Evolutionary conservation across 1,140 invertebrate species (phyloP).

Genomic region (Drosophila ohnishii): DNA sequence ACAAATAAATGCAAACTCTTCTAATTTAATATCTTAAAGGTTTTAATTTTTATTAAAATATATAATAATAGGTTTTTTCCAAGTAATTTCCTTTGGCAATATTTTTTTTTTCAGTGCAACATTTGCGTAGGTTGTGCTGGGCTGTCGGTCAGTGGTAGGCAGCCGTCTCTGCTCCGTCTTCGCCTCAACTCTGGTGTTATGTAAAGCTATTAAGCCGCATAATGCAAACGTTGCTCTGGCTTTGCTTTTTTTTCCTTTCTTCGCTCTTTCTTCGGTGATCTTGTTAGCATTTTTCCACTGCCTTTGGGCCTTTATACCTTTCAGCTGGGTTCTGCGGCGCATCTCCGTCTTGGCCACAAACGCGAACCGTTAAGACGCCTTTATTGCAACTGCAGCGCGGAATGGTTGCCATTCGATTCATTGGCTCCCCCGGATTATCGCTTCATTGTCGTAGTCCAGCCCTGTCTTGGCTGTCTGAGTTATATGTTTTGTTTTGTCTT

Average conservation of each 20-base stretch:
- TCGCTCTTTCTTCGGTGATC: constrained; percentile 20
- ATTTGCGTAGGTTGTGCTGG: constrained; percentile 38
- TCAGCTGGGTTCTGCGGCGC: constrained; percentile 16
- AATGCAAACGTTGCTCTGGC: constrained; percentile 42
- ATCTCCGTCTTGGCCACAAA: not conserved
- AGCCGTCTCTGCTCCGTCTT: constrained; percentile 13
- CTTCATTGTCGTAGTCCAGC: constrained; percentile 39
- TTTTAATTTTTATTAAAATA: not conserved
- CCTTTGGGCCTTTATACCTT: constrained; percentile 2
- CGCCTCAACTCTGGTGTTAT: constrained; percentile 64
- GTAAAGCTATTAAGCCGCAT: constrained; percentile 71
- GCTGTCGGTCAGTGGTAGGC: constrained; percentile 31
- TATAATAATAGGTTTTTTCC: not conserved
- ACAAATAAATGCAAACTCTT: not conserved
- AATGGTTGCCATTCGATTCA: constrained; percentile 30
- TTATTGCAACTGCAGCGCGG: constrained; percentile 38
- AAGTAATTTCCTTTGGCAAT: too few relatives aligned
- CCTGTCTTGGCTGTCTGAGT: not conserved
- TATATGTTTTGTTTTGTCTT: constrained; percentile 40
- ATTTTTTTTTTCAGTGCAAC: constrained; percentile 13
- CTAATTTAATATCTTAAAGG: not conserved
- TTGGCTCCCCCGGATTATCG: constrained; percentile 51
- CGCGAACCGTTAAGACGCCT: constrained; percentile 65
- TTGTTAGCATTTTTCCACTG: constrained; percentile 32
- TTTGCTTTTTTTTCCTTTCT: constrained; percentile 23